Base-by-base conservation (phyloP, 2,797 vertebrate genomes). In the Scolopax rusticola region DNA sequence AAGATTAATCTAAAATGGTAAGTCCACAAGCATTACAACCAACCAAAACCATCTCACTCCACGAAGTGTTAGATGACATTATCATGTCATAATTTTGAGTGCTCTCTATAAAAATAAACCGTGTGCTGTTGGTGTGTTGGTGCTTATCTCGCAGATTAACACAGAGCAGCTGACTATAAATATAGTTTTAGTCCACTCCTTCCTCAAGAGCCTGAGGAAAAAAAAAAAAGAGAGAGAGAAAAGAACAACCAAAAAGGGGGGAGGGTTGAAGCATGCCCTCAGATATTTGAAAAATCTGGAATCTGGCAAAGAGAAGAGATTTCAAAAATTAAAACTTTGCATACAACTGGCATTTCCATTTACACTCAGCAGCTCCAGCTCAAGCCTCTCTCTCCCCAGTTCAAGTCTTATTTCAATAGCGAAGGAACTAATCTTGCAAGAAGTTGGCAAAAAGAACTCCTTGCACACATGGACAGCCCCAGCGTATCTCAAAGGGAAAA, bases 81-180 rank as follows among this genome's bases (percentile, higher is more conserved):
- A 80, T 47, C 85, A 21, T 12, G 43, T 28, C 15, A 27, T 21
- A 47, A 70, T 41, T 92, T 54, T 53, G 87, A 92, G 78, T 20
- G 59, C 74, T 73, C 47, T 24, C 88, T 90, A 51, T 80, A 94
- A 92, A 97, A 94, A 70, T 5, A 74, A 90, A 48, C 25, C 45
- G n/a, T 2, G 18, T 74, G 86, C 43, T 85, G 43, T 28, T 91
- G 81, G 74, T 71, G 48, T 85, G 43, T 28, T 91, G 81, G 74
- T 71, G 48, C 71, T 92, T 94, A 93, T 95, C 84, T 90, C 43
- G 7, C 14, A 95, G 75, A 96, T 83, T 93, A 94, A 89, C 63
- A 84, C 25, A 67, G 36, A 83, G 47, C 63, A 92, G 65, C 54
- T 87, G 92, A 59, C 71, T 43, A 63, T 21, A 84, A 86, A 89